Conservation (phyloP, 2,888 invertebrate genomes). For the Amaurobius ferox region DNA sequence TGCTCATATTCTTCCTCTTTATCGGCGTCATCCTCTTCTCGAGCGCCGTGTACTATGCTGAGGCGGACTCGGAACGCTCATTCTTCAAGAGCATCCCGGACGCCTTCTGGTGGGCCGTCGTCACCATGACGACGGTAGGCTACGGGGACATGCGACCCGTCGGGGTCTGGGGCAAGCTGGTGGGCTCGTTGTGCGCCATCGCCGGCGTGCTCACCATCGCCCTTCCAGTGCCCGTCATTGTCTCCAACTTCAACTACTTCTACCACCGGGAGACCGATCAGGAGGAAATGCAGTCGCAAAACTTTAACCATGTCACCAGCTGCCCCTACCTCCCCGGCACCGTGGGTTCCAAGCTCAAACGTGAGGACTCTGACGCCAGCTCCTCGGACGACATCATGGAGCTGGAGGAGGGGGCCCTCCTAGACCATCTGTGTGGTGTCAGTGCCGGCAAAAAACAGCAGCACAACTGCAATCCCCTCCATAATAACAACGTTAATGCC, state of each 20-base stretch:
- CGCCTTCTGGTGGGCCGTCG: constrained; percentile 97
- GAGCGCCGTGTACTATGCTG: constrained; percentile 96
- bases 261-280: constrained; percentile 99
- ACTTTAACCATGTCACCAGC: constrained; percentile 98
- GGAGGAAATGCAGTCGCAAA: constrained; percentile 99
- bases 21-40: constrained; percentile 98
- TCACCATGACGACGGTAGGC: constrained; percentile 99
- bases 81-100: constrained; percentile 97
- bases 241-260: constrained; percentile 99
- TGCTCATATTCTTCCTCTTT: constrained; percentile 99
- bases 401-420: constrained; percentile 88
- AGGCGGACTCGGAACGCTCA: constrained; percentile 92
- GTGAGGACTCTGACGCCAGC: constrained; percentile 72
- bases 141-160: constrained; percentile 99
- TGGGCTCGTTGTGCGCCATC: constrained; percentile 98
- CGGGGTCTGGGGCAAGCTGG: constrained; percentile 99
- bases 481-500: constrained; percentile 87
- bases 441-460: constrained; percentile 21
- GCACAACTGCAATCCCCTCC: constrained; percentile 84
- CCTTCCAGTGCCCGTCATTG: constrained; percentile 99
- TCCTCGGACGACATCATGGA: constrained; percentile 92
- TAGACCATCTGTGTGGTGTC: constrained; percentile 77
- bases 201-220: constrained; percentile 99
- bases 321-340: constrained; percentile 97
- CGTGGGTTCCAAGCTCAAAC: constrained; percentile 81